A percentile compares a stretch with the other conserved stretches of the same genome.
These are phyloP conservation scores for Eciton burchellii DNA, from an alignment of 1,140 invertebrate species.

Conservation along the genomic window DNA sequence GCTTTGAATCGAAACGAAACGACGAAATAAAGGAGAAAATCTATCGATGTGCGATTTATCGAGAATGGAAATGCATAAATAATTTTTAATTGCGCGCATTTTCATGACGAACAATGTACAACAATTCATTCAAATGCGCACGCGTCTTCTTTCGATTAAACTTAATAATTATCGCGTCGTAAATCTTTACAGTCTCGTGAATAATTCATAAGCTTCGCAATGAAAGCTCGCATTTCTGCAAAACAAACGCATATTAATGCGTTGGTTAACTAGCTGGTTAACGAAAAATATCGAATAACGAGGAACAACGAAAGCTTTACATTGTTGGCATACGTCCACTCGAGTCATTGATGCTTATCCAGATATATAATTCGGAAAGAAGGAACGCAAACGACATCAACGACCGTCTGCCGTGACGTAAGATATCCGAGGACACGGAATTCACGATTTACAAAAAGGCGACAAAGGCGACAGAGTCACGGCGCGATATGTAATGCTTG, in stretches of 20 bases:
- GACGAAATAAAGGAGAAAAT: background rate
- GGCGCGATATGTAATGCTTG: background rate
- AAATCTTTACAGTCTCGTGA: too few relatives aligned
- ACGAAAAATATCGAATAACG: too few relatives aligned
- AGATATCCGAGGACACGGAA: background rate
- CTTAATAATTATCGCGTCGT: too few relatives aligned
- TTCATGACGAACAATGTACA: background rate
- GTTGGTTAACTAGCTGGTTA: too few relatives aligned
- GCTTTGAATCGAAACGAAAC: background rate
- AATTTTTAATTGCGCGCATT: background rate
- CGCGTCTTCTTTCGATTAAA: too few relatives aligned
- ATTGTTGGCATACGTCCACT: background rate
- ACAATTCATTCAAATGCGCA: background rate
- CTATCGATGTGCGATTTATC: background rate
- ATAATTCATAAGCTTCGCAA: too few relatives aligned
- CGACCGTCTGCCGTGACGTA: background rate
- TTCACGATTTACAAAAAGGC: background rate
- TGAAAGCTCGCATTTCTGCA: too few relatives aligned
- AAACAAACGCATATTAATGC: too few relatives aligned
- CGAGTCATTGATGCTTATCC: background rate
- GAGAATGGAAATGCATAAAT: background rate
- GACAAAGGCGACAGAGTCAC: slow-evolving; percentile 9
- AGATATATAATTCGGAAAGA: background rate
- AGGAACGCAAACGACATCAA: background rate
- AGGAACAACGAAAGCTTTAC: too few relatives aligned